A percentile compares a stretch with the other conserved stretches of the same genome.
These are phyloP conservation scores for Rhagoletis zephyria DNA, from an alignment of 1,140 invertebrate species.

Conservation along the genomic window DNA sequence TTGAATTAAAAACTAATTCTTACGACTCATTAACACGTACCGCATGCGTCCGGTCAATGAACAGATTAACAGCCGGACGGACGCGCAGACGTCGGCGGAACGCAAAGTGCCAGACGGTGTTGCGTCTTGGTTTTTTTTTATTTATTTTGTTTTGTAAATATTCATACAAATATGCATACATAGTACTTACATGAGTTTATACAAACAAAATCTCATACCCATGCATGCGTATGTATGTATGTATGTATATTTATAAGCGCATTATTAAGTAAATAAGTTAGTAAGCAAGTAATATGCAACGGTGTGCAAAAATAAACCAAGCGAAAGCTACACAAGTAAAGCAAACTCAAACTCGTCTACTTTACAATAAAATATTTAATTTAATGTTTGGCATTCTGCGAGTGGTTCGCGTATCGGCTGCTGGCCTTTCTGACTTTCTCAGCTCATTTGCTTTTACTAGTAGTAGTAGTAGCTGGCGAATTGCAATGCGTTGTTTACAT, in stretches of 20 bases:
- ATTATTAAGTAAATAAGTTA: constrained; percentile 19
- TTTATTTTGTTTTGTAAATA: background rate
- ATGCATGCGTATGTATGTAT: too few relatives aligned
- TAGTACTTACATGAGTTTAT: too few relatives aligned
- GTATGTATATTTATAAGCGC: background rate
- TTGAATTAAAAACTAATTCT: constrained; percentile 34
- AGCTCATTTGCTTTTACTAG: constrained; percentile 37
- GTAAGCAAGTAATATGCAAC: constrained; percentile 9
- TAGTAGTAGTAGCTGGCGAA: background rate
- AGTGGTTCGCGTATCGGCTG: background rate
- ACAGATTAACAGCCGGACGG: background rate
- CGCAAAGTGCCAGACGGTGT: background rate
- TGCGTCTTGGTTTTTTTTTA: background rate
- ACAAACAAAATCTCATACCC: too few relatives aligned
- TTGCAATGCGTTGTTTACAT: constrained; percentile 68
- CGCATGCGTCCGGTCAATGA: constrained; percentile 38
- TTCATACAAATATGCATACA: background rate
- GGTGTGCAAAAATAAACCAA: constrained; percentile 20
- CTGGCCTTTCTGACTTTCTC: background rate
- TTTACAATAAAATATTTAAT: constrained; percentile 73
- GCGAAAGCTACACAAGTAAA: background rate
- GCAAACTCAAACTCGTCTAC: constrained; percentile 56
- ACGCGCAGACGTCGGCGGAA: background rate
- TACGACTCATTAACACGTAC: constrained; percentile 45
- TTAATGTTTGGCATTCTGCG: constrained; percentile 65